These are phyloP conservation scores for Melipona bicolor DNA, from an alignment of 2,888 invertebrate species.

Conservation along the genomic window DNA sequence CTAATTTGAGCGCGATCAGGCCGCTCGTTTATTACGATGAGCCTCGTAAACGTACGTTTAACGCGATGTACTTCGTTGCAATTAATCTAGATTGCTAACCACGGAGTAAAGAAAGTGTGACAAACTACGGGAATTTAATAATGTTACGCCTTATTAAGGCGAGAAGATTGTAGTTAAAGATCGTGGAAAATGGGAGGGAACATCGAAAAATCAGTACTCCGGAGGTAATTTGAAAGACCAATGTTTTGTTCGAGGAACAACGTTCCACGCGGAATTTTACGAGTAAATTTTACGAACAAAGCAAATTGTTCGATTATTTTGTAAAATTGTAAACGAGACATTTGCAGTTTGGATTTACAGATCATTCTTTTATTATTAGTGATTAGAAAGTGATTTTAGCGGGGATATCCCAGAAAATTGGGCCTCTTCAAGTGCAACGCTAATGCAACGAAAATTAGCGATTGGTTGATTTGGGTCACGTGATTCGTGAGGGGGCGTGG, in stretches of 20 bases:
- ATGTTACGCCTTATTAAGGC: background rate
- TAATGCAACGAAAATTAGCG: no score
- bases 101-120: constrained; percentile 28
- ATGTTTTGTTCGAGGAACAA: no score
- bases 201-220: no score
- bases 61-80: background rate
- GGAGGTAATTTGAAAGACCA: no score
- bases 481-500: no score
- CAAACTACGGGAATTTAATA: constrained; percentile 1
- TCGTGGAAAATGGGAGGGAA: background rate
- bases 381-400: no score
- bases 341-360: background rate
- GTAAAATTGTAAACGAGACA: background rate
- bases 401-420: no score
- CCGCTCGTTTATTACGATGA: constrained; percentile 1
- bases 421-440: no score
- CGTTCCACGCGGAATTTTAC: background rate
- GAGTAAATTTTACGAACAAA: background rate
- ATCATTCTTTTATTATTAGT: no score
- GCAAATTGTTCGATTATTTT: background rate
- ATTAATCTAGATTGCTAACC: background rate
- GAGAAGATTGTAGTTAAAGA: background rate
- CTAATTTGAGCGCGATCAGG: background rate
- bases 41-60: background rate
- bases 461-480: no score